Base-by-base conservation (phyloP, 2,888 invertebrate genomes). In the Euproctis similis region DNA sequence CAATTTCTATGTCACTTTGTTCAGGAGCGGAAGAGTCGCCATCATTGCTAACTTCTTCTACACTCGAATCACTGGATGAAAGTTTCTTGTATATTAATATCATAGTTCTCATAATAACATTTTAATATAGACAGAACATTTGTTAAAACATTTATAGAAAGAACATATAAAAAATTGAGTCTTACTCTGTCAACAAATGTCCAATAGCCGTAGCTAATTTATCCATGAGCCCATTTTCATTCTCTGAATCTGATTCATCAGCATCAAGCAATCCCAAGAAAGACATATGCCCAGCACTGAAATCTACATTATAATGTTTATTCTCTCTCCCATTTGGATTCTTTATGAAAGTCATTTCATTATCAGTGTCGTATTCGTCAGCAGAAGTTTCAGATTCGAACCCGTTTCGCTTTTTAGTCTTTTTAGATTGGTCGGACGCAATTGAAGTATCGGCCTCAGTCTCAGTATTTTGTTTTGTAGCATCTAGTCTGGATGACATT, bases 181-280 rank as follows among this genome's bases (percentile, higher is more conserved):
- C 80, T 80, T 72, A 90, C 89, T 89, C 91, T 30, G 92, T 92
- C 69, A 94, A 93, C 34, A 94, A 71, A 74, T 92, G 91, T 8
- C 90, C 89, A 39, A 92, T 90, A n/a, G 91, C 91, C 26, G 87
- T 87, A 1, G 90, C 87, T 23, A 92, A 67, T 56, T 91, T 91
- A 46, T 91, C 91, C 74, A 90, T 87, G 2, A 88, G 77, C 1
- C 88, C 88, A 51, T 87, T 88, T 47, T 92, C 92, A 49, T 90
- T 90, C 44, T 92, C 92, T 0, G 91, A 91, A 57, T 92, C 92
- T 0, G 91, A 90, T 37, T 91, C 91, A 32, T 90, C 91, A 7
- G 82, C 66, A 47, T 87, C 90, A 77, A 55, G 66, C 26, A 66
- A 80, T 48, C 62, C 68, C 8, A 81, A 31, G 24, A 88, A 86